Percentiles rank a stretch among this genome's conserved stretches.
Conservation (phyloP, 2,888 invertebrate species). For the Germaria angustata region DNA sequence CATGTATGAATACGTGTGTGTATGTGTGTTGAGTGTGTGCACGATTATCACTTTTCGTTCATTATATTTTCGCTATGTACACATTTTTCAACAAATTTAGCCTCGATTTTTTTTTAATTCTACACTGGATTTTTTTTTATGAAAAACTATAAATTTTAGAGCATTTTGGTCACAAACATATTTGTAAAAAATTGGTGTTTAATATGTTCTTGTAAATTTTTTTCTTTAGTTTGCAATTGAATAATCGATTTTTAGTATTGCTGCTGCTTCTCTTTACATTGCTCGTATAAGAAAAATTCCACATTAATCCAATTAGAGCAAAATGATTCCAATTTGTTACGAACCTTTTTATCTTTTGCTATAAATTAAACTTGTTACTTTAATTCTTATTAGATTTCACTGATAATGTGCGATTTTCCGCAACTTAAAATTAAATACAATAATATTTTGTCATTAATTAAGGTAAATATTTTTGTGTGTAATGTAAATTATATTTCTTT, state of each 20-base stretch:
- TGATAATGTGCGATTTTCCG: slow-evolving; percentile 47
- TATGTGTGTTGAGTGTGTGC: slow-evolving; percentile 47
- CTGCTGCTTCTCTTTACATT: background rate
- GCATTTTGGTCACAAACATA: background rate
- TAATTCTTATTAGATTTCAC: slow-evolving; percentile 31
- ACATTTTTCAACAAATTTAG: slow-evolving; percentile 68
- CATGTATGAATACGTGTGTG: slow-evolving; percentile 14
- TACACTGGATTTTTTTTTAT: slow-evolving; percentile 52
- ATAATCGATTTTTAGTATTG: slow-evolving; percentile 65
- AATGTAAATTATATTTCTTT: slow-evolving; percentile 27
- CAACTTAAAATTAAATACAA: slow-evolving; percentile 59
- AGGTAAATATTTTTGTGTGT: slow-evolving; percentile 27
- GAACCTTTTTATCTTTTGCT: slow-evolving; percentile 44
- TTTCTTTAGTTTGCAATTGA: slow-evolving; percentile 50
- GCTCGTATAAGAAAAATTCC: slow-evolving; percentile 41
- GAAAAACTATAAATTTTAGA: slow-evolving; percentile 26
- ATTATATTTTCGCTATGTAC: slow-evolving; percentile 69
- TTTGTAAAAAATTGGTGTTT: background rate
- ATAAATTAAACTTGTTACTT: slow-evolving; percentile 52
- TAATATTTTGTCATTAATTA: slow-evolving; percentile 42
- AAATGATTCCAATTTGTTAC: slow-evolving; percentile 41
- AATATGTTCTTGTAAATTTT: slow-evolving; percentile 10
- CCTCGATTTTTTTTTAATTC: slow-evolving; percentile 56
- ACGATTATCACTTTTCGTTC: slow-evolving; percentile 60
- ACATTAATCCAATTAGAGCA: slow-evolving; percentile 62